Base-by-base conservation (phyloP, 2,888 invertebrate species). In the Spialia ferax region DNA sequence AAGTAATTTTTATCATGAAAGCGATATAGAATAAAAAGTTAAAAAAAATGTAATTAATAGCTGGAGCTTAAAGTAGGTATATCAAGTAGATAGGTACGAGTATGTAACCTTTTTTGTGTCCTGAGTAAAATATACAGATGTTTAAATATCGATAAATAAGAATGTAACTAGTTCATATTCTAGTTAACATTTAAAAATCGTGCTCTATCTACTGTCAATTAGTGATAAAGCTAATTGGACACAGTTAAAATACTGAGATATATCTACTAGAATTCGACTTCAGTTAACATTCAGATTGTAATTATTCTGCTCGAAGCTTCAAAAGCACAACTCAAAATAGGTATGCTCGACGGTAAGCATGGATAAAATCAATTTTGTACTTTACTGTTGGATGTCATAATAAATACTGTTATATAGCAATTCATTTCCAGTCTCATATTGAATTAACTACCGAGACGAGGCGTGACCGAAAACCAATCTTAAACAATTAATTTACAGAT, bases 291-390 rank as follows among this genome's bases (percentile, higher is more conserved):
- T 32, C 38, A 56, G 32, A 66, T 59, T 32, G 42, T 63, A 70
- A 63, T 61, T 48, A 64, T 52, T 59, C 50, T 35, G 42, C 26
- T 48, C 18, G 35, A 22, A 26, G 7, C 13, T 4, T 8, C 54
- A 60, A 54, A 38, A 77, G 70, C 77, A 83, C 86, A 83, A 87
- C 86, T 83, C 81, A 79, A 87, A 83, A 82, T 83, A n/a, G n/a
- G n/a, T n/a, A 88, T 84, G 82, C 83, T 80, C 85, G 82, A 81
- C 80, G 79, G 79, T 82, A 81, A 81, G 75, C 75, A 79, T 81
- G 84, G 90, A 90, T 89, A 87, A 88, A 88, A 91, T 91, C 87
- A 89, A 92, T 89, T 91, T 87, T 88, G 87, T 89, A 88, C 88
- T 88, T 90, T 92, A 91, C 86, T 85, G 85, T 87, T 82, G 78